Evolutionary conservation across 2,888 invertebrate species (phyloP), one percentile per base, ranked within the genome.

Genomic region (Nemurella pictetii): DNA sequence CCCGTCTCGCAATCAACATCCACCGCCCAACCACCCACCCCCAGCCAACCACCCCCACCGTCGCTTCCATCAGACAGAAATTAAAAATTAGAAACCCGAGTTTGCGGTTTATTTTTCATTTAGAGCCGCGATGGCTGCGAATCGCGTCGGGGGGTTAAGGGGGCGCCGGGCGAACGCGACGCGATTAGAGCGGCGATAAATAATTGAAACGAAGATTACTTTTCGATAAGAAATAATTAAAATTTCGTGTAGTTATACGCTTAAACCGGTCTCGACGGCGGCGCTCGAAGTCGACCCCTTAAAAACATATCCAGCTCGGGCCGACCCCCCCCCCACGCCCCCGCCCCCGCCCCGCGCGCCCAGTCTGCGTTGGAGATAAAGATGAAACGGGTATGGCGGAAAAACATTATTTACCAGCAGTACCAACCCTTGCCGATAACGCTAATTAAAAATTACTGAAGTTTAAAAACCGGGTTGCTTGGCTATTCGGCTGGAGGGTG

Each of bases 161-260:
- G 30, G n/a, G n/a, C 29, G 75, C 29, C 75, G 72, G 35, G 55
- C 25, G 83, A 36, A 72, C 15, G 30, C 36, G 29, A 35, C 83
- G 83, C 86, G 86, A 87, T 87, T 86, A 87, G 86, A 86, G 85
- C 86, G 86, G 86, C 86, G 86, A 87, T 87, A 87, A 87, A 87
- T 87, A 87, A 87, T 87, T 87, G 86, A 85, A 85, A 85, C 86
- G 88, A 87, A 90, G 90, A 90, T 90, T 89, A 89, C 89, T 90
- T 90, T 90, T 89, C 90, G 90, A 90, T 90, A 90, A 90, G 90
- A 89, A 89, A 90, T 90, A 90, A 90, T 90, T 90, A 90, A 90
- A 90, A 90, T 89, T 89, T 90, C 89, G 90, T 90, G 90, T 90
- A 89, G 90, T 90, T 89, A 90, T 90, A 90, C 90, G 89, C 90